A percentile compares a stretch with the other conserved stretches of the same genome.
These are phyloP conservation scores for Sorex araneus DNA, from an alignment of 2,113 vertebrate genomes.

Conservation along the genomic window DNA sequence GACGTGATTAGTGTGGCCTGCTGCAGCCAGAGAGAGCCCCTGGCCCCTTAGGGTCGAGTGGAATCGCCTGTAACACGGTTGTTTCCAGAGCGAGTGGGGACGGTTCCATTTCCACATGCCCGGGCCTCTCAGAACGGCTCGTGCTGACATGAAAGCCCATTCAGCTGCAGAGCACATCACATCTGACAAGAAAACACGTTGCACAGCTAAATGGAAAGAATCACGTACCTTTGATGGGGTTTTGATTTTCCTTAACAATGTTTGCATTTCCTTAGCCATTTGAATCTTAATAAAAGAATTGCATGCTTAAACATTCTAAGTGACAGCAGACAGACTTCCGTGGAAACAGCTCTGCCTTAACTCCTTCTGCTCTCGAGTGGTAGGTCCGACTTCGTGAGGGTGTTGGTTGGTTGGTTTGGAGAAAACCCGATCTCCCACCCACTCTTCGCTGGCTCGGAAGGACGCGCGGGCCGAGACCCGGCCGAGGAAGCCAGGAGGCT, in stretches of 20 bases:
- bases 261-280: background rate
- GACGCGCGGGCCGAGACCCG: too few relatives aligned
- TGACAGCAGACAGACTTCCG: background rate
- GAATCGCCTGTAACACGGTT: constrained; percentile 58
- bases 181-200: constrained; percentile 31
- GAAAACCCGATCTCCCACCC: too few relatives aligned
- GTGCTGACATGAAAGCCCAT: constrained; percentile 59
- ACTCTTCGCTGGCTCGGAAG: too few relatives aligned
- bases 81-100: constrained; percentile 37
- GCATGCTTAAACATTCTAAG: background rate
- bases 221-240: background rate
- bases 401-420: background rate
- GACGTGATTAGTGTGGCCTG: constrained; percentile 20
- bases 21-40: constrained; percentile 37
- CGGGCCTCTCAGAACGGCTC: constrained; percentile 49
- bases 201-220: constrained; percentile 32
- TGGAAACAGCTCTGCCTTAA: background rate
- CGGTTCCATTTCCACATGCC: constrained; percentile 3
- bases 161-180: constrained; percentile 34
- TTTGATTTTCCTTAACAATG: constrained; percentile 31
- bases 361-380: background rate
- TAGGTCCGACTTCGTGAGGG: background rate
- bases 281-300: background rate
- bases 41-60: constrained; percentile 51
- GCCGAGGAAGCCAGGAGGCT: too few relatives aligned